Base-by-base conservation (phyloP, 2,888 invertebrate genomes). In the Microchrysa polita region DNA sequence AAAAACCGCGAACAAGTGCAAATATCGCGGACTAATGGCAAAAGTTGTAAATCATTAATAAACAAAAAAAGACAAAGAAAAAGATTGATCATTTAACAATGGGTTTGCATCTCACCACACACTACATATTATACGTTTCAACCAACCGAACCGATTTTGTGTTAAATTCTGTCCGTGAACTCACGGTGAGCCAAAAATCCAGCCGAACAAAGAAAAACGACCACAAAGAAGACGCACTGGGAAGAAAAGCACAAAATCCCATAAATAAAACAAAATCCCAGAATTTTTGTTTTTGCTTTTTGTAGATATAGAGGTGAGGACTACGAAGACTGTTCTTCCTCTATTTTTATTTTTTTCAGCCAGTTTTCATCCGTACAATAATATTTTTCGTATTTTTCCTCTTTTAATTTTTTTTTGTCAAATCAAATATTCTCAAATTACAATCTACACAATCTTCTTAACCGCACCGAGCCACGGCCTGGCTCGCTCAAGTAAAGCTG, bases 51-150 rank as follows among this genome's bases (percentile, higher is more conserved):
- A 34, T 34, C 27, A 5, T 12, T 48, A 2, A 48, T 48, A n/a
- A 7, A 42, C 42, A 42, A 12, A 42, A n/a, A 5, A 48, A 10
- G 48, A 48, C 12, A 23, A 20, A 12, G 1, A 4, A 27, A 59
- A 59, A 59, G 23, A 59, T 59, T 59, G 59, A 59, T 59, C 27
- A 59, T 59, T 27, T 59, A 27, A 59, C 59, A 22, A 59, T 59
- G 59, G 59, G 27, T 27, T 59, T 59, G 23, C n/a, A 7, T 22
- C 27, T 22, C 14, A 12, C 48, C 14, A 48, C 12, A 34, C 7
- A n/a, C n/a, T n/a, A 12, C 42, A 42, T 48, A n/a, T 48, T 12
- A 12, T 48, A 48, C 48, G 12, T n/a, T 48, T 48, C 16, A 48
- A 4, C n/a, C n/a, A n/a, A n/a, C n/a, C n/a, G n/a, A n/a, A n/a